phyloP scores from a whole-genome alignment of 2,797 vertebrate species.

The Miichthys miiuy region DNA sequence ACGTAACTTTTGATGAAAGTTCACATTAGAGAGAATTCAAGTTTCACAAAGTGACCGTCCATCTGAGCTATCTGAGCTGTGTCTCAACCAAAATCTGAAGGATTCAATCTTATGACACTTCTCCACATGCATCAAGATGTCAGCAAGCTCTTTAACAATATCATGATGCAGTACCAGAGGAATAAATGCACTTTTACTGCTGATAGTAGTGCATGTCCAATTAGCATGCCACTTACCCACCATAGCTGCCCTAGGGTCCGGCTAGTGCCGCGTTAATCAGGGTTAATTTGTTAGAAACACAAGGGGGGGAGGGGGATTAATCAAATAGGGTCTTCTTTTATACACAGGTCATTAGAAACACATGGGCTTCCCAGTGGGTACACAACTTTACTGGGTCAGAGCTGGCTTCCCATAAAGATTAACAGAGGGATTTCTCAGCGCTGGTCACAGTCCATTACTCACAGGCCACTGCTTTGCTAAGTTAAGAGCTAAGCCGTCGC shows the following conservation, averaged over 20 bases:
- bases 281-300: conserved; percentile 82
- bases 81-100: background rate
- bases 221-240: conserved; percentile 68
- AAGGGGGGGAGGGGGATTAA: conserved; percentile 71
- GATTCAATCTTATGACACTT: background rate
- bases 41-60: conserved; percentile 24
- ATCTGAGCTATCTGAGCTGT: background rate
- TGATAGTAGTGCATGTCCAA: conserved; percentile 60
- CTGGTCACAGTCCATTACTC: conserved; percentile 72
- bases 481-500: conserved; percentile 65
- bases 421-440: conserved; percentile 72
- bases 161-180: conserved; percentile 10
- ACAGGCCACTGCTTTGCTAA: conserved; percentile 55
- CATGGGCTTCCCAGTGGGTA: conserved; percentile 63
- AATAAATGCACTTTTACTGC: conserved; percentile 50
- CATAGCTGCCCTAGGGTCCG: conserved; percentile 55
- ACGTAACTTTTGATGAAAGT: conserved; percentile 42
- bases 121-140: conserved; percentile 7
- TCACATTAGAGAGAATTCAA: conserved; percentile 36
- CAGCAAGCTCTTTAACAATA: conserved; percentile 11
- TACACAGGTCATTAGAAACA: conserved; percentile 74
- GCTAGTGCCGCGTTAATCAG: conserved; percentile 76
- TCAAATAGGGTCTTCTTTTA: conserved; percentile 74
- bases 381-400: conserved; percentile 75
- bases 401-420: conserved; percentile 68